Evolutionary conservation across 2,797 vertebrate genomes (phyloP).

Genomic region (Margarornis squamiger): DNA sequence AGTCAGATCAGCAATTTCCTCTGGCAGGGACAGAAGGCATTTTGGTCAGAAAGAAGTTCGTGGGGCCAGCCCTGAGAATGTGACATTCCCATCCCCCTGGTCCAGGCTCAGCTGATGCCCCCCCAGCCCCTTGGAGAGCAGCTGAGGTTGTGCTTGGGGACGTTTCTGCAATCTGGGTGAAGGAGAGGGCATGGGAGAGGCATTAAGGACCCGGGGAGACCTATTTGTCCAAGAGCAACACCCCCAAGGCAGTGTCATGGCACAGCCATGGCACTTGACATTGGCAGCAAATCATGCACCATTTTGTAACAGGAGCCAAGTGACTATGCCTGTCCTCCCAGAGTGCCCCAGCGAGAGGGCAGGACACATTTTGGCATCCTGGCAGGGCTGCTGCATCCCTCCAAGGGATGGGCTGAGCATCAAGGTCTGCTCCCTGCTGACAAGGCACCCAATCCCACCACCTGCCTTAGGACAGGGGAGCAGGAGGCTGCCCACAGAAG

Average conservation of each 20-base stretch:
- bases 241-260: not conserved
- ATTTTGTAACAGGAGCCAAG: not conserved
- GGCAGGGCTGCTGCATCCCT: not conserved
- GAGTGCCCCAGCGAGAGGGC: not conserved
- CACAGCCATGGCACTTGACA: not conserved
- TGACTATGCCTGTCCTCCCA: not conserved
- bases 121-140: not conserved
- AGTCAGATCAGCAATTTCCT: constrained; percentile 89
- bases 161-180: not conserved
- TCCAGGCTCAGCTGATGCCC: not conserved
- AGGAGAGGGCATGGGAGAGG: not conserved
- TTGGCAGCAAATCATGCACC: rapidly evolving
- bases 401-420: not conserved
- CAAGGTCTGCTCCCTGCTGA: not conserved
- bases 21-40: constrained; percentile 59
- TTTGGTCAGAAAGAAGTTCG: not conserved
- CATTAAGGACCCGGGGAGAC: not conserved
- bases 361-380: not conserved
- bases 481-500: not conserved
- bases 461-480: not conserved
- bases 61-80: rapidly evolving
- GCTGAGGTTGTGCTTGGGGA: not conserved
- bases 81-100: not conserved
- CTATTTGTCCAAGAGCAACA: not conserved
- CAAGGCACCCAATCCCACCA: not conserved